A percentile compares a stretch with the other conserved stretches of the same genome.
phyloP scores from a whole-genome alignment of 2,888 invertebrate genomes.

The Ormyrus nitidulus region DNA sequence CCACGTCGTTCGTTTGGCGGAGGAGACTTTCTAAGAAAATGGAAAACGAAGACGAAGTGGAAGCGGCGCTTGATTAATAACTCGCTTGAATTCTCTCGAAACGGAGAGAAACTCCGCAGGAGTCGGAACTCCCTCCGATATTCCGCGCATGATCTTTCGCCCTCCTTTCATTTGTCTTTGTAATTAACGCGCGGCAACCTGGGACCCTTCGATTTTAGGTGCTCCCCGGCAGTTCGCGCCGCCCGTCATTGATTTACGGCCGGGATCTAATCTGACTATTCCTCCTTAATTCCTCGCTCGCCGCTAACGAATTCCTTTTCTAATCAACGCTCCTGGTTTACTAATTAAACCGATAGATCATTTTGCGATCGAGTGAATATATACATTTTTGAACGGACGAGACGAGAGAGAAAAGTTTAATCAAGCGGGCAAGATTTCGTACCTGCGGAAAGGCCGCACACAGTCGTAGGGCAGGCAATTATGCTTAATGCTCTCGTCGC shows the following conservation, averaged over 20 bases:
- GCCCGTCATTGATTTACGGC: conserved; percentile 31
- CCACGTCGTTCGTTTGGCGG: too few relatives aligned
- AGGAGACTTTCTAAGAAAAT: too few relatives aligned
- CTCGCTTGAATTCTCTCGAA: conserved; percentile 21
- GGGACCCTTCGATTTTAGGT: conserved; percentile 16
- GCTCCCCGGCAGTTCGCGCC: neutral
- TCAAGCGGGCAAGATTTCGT: neutral
- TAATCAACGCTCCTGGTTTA: neutral
- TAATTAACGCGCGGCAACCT: conserved; percentile 42
- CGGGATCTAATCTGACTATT: conserved; percentile 8
- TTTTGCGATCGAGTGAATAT: too few relatives aligned
- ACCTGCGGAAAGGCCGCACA: neutral
- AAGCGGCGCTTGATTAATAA: conserved; percentile 41
- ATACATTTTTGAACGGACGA: neutral
- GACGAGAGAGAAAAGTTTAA: neutral
- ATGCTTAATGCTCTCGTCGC: conserved; percentile 10
- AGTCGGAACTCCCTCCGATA: neutral
- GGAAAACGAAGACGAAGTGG: neutral
- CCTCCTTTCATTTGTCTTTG: conserved; percentile 44
- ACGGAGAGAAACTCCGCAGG: neutral
- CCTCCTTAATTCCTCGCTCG: too few relatives aligned
- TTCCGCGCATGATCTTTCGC: neutral
- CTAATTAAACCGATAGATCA: too few relatives aligned
- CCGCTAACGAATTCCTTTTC: neutral
- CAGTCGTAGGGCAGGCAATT: conserved; percentile 7